These are phyloP conservation scores for Synodontis membranacea DNA, from an alignment of 2,113 vertebrate genomes.

Conservation along the genomic window DNA sequence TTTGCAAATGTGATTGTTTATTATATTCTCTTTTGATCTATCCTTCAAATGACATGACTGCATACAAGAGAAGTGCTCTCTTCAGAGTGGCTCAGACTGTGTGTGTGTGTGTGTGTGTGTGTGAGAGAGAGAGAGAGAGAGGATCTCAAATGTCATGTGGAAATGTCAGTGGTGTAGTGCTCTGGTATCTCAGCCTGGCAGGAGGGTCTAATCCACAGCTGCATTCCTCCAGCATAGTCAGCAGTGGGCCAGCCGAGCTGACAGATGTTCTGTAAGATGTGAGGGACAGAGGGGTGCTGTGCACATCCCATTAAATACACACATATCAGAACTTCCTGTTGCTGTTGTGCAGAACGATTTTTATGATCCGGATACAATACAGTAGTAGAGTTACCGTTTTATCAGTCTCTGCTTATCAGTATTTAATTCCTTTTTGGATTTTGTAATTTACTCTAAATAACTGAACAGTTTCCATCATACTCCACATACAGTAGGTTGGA, in stretches of 20 bases:
- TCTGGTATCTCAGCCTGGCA: constrained; percentile 51
- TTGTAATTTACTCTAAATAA: neutral
- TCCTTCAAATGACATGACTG: neutral
- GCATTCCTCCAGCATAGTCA: constrained; percentile 52
- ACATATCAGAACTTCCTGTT: neutral
- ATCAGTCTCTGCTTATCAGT: neutral
- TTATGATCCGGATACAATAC: constrained; percentile 15
- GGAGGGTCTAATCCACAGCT: constrained; percentile 46
- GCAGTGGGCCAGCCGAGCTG: constrained; percentile 28
- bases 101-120: too few relatives aligned
- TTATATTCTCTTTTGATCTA: constrained; percentile 30
- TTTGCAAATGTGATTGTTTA: constrained; percentile 17
- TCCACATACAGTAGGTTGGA: constrained; percentile 13
- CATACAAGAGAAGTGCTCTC: constrained; percentile 20
- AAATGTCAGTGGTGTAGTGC: constrained; percentile 55
- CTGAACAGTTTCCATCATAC: constrained; percentile 3
- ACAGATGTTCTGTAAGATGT: constrained; percentile 47
- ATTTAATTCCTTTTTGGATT: neutral
- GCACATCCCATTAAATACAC: constrained; percentile 11
- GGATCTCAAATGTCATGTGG: constrained; percentile 54
- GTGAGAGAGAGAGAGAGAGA: neutral
- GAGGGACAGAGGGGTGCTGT: neutral
- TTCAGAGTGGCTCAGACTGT: neutral
- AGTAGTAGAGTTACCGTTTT: neutral
- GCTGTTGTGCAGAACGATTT: neutral